Evolutionary conservation across 2,113 vertebrate genomes (phyloP).

Genomic region (Peucedramus taeniatus): DNA sequence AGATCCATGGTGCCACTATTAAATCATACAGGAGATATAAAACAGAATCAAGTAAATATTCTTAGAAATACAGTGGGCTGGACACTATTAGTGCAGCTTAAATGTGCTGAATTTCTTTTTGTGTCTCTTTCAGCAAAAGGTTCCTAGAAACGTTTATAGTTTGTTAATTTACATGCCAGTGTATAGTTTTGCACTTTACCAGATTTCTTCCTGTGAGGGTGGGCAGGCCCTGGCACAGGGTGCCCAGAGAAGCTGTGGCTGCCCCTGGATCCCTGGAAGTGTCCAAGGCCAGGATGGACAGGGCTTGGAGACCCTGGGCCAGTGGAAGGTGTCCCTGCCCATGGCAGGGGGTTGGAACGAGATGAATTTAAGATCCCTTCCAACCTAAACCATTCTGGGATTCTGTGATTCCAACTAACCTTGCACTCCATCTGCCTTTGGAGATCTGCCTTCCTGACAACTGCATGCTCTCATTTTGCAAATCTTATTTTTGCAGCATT

Average conservation of each 20-base stretch:
- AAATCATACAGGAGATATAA: background rate
- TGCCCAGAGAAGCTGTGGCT: background rate
- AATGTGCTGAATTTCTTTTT: background rate
- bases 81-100: background rate
- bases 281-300: rapidly evolving
- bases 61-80: background rate
- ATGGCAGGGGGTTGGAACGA: rapidly evolving
- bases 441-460: background rate
- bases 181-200: background rate
- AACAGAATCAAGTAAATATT: background rate
- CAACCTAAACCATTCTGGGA: background rate
- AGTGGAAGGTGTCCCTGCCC: background rate
- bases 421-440: background rate
- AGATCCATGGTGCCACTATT: background rate
- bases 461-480: background rate
- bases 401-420: background rate
- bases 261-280: background rate
- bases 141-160: background rate
- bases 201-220: background rate
- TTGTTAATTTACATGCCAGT: background rate
- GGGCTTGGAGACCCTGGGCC: rapidly evolving
- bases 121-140: background rate
- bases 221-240: background rate
- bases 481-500: background rate
- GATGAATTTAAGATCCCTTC: background rate